Base-by-base conservation (phyloP, 2,888 invertebrate genomes). In the Mystacides longicornis region DNA sequence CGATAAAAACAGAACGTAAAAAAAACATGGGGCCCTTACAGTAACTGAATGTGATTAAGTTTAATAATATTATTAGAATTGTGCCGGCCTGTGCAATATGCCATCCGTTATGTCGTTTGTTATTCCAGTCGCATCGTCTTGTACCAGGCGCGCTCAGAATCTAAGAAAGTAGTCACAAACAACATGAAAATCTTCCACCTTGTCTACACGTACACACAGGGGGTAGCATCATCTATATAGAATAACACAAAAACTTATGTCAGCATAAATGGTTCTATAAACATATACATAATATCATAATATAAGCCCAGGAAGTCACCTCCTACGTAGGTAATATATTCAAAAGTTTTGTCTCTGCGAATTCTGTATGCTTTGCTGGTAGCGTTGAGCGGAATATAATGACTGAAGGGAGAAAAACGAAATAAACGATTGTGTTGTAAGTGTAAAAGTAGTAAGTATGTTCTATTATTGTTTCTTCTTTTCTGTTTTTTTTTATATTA, bases 61-160 rank as follows among this genome's bases (percentile, higher is more conserved):
- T 9, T 16, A n/a, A 43, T 16, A 16, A 21, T 23, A 18, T 47
- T 31, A 47, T 55, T 43, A 56, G 43, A 20, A 48, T 49, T 23
- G 50, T 53, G 47, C 50, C 50, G 49, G 58, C 23, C 56, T 52
- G 58, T 56, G 58, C 54, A 56, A 60, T 58, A 58, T 60, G 56
- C 56, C 60, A 60, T 58, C 58, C 56, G 60, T 56, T 60, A 54
- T 57, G 53, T 57, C n/a, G n/a, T 58, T 60, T 60, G 58, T 58
- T 60, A 60, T 60, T 60, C 60, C 48, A 56, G 52, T 54, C 55
- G 60, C 60, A 60, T 58, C 55, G 58, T 52, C 52, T 51, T 51
- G 56, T 58, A 50, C 60, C 56, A 60, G 58, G 58, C 55, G 57
- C 54, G 54, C 58, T 37, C 14, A 37, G 14, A 27, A 37, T 7